These are phyloP conservation scores for Leistus spinibarbis DNA, from an alignment of 2,888 invertebrate species.

Conservation along the genomic window DNA sequence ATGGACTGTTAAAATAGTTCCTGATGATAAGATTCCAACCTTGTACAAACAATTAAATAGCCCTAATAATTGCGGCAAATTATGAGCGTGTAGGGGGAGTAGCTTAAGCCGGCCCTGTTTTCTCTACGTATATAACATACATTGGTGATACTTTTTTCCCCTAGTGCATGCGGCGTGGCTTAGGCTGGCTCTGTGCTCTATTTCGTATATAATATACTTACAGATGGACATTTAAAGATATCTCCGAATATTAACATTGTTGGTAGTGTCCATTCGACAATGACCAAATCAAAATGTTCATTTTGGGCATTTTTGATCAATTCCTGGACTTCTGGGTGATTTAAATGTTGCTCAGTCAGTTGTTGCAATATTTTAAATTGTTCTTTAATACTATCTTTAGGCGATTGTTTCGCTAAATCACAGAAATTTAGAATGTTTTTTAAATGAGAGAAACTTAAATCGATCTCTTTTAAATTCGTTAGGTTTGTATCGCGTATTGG, in stretches of 20 bases:
- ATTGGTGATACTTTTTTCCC: no score
- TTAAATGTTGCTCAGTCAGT: slow-evolving; percentile 44
- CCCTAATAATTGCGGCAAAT: no score
- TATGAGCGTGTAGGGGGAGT: no score
- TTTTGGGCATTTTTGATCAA: slow-evolving; percentile 51
- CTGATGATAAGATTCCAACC: neutral
- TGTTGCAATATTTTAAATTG: neutral
- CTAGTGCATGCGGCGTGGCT: no score
- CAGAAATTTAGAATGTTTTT: slow-evolving; percentile 29
- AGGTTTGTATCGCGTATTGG: slow-evolving; percentile 43
- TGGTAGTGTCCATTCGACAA: slow-evolving; percentile 61
- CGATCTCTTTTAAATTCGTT: slow-evolving; percentile 44
- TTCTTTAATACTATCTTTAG: neutral
- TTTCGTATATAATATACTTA: slow-evolving; percentile 55
- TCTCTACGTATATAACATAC: no score
- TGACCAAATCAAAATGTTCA: slow-evolving; percentile 61
- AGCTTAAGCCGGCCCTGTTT: no score
- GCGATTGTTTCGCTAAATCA: slow-evolving; percentile 37
- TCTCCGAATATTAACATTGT: slow-evolving; percentile 60
- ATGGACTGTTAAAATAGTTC: neutral
- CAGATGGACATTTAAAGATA: slow-evolving; percentile 61
- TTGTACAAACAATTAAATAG: neutral
- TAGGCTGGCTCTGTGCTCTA: neutral
- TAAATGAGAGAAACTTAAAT: slow-evolving; percentile 28
- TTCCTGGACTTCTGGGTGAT: slow-evolving; percentile 46